Conservation (phyloP, 1,140 invertebrate genomes). For the Dolichoris vasculosae region DNA sequence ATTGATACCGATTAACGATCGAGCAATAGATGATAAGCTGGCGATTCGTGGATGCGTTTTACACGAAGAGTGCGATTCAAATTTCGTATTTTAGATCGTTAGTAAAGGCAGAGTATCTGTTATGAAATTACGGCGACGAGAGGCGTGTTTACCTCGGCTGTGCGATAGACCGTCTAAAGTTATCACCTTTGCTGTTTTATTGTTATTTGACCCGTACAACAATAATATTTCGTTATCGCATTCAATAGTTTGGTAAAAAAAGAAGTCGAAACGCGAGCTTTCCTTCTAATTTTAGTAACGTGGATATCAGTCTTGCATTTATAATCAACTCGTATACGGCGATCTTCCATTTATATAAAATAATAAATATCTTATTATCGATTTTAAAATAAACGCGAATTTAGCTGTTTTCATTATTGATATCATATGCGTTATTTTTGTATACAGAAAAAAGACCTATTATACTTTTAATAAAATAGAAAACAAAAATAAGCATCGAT, state of each 20-base stretch:
- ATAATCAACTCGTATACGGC: constrained; percentile 1
- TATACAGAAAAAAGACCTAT: background rate
- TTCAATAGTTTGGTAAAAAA: constrained; percentile 46
- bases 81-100: constrained; percentile 39
- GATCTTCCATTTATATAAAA: background rate
- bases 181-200: constrained; percentile 54
- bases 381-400: constrained; percentile 21
- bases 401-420: constrained; percentile 20
- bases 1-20: constrained; percentile 17
- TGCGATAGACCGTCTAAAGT: constrained; percentile 55
- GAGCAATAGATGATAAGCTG: constrained; percentile 35
- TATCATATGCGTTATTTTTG: background rate
- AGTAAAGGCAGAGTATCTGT: constrained; percentile 36
- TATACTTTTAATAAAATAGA: background rate
- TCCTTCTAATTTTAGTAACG: constrained; percentile 47
- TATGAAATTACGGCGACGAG: constrained; percentile 49
- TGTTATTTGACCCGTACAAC: constrained; percentile 56
- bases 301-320: constrained; percentile 42
- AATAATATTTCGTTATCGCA: constrained; percentile 53
- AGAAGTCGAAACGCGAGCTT: constrained; percentile 53
- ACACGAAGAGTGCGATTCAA: constrained; percentile 39
- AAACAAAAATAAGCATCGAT: background rate
- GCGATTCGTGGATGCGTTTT: constrained; percentile 13
- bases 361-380: constrained; percentile 14
- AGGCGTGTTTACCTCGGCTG: constrained; percentile 46